Conservation (phyloP, 2,888 invertebrate genomes). For the Anorthoa munda region DNA sequence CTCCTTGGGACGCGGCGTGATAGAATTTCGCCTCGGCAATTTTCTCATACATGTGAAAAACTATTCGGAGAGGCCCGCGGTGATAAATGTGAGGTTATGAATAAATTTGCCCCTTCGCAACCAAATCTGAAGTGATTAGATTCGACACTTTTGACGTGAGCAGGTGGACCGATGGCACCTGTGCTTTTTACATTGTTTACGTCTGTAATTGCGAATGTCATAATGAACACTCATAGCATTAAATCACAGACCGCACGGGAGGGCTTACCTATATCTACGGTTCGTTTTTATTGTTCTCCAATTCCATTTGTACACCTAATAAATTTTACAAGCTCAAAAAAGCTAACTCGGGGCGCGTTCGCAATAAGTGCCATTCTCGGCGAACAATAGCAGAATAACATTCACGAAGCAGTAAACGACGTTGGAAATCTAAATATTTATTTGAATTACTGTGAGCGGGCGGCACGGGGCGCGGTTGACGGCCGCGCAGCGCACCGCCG, state of each 20-base stretch:
- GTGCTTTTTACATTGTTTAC: conserved; percentile 61
- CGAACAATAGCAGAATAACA: conserved; percentile 79
- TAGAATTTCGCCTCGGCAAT: conserved; percentile 87
- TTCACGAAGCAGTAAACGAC: conserved; percentile 75
- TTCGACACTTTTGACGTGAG: conserved; percentile 78
- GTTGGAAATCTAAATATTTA: conserved; percentile 80
- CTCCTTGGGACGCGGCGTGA: conserved; percentile 80
- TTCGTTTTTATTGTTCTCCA: conserved; percentile 70
- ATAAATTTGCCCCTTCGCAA: conserved; percentile 85
- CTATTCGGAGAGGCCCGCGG: conserved; percentile 82
- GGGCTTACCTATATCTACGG: conserved; percentile 46
- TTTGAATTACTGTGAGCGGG: conserved; percentile 75
- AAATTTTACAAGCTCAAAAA: conserved; percentile 77
- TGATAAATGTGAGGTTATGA: conserved; percentile 89
- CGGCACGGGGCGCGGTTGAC: conserved; percentile 63
- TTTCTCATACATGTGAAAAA: conserved; percentile 87
- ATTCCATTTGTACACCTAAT: conserved; percentile 71
- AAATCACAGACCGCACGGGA: conserved; percentile 54
- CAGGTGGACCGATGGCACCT: conserved; percentile 80
- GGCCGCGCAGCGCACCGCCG: conserved; percentile 53
- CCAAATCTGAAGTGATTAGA: conserved; percentile 87
- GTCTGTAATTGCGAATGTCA: conserved; percentile 56
- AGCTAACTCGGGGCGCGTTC: conserved; percentile 61
- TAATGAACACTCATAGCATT: conserved; percentile 53
- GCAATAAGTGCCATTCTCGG: conserved; percentile 72